phyloP scores from a whole-genome alignment of 2,888 invertebrate species.

The Sminthurinus aureus region DNA sequence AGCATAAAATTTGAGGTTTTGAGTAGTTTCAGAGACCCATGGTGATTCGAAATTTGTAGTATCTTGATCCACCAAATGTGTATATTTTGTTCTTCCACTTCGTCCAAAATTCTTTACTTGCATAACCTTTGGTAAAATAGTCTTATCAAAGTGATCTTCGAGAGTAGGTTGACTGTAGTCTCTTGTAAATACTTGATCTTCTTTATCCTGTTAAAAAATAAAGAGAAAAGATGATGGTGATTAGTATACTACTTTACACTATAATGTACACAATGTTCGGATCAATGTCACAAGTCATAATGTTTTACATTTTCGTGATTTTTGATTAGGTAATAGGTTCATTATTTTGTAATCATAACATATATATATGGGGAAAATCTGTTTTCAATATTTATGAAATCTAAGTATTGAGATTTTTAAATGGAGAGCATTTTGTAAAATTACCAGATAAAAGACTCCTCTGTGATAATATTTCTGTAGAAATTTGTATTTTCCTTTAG shows the following conservation, averaged over 20 bases:
- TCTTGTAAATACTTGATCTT: slow-evolving; percentile 87
- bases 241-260: background rate
- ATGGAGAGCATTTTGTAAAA: background rate
- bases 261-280: background rate
- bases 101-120: slow-evolving; percentile 99
- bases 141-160: slow-evolving; percentile 99
- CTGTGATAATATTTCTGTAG: slow-evolving; percentile 99
- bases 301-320: no score
- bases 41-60: slow-evolving; percentile 98
- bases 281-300: no score
- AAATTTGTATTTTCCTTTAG: slow-evolving; percentile 99
- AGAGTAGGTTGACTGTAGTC: slow-evolving; percentile 95
- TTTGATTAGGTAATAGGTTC: no score
- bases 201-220: slow-evolving; percentile 72
- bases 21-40: slow-evolving; percentile 92
- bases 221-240: background rate
- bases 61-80: slow-evolving; percentile 98
- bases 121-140: slow-evolving; percentile 98
- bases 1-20: slow-evolving; percentile 85
- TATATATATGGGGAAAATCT: no score
- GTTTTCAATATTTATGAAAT: no score
- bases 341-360: no score
- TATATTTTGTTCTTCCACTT: slow-evolving; percentile 98
- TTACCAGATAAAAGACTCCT: slow-evolving; percentile 94
- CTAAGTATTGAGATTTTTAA: no score